phyloP scores from a whole-genome alignment of 64 coral and sea anemone species.

The Stichodactyla helianthus region DNA sequence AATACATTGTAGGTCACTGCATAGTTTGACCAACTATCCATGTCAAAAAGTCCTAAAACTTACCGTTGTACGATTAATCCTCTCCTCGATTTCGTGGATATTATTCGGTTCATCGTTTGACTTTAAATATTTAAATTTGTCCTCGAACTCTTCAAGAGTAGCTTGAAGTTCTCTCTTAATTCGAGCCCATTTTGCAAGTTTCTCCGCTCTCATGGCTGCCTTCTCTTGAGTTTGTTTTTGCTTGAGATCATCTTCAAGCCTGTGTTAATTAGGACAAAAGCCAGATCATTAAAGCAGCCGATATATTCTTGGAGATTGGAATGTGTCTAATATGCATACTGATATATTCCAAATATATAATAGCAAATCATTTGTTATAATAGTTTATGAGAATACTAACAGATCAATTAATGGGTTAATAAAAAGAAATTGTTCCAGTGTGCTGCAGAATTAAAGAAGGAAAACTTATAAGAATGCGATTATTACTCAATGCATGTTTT shows the following conservation, averaged over 20 bases:
- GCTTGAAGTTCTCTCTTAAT: not conserved
- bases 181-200: not conserved
- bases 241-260: not conserved
- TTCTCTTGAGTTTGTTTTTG: not conserved
- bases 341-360: not conserved
- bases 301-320: not conserved
- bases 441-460: too few species aligned
- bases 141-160: not conserved
- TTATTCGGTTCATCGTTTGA: not conserved
- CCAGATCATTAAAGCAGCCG: not conserved
- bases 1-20: not conserved
- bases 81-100: not conserved
- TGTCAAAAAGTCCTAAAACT: not conserved
- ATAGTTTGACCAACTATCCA: not conserved
- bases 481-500: too few species aligned
- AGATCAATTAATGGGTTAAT: not conserved
- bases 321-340: not conserved
- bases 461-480: too few species aligned
- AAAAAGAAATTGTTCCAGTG: not conserved
- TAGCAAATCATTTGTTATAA: not conserved
- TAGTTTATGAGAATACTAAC: not conserved
- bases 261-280: not conserved
- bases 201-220: not conserved
- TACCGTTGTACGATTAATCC: constrained; percentile 6
- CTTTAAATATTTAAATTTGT: not conserved